These are phyloP conservation scores for Rugalucina vietnamica DNA, from an alignment of 2,888 invertebrate genomes.

Conservation along the genomic window DNA sequence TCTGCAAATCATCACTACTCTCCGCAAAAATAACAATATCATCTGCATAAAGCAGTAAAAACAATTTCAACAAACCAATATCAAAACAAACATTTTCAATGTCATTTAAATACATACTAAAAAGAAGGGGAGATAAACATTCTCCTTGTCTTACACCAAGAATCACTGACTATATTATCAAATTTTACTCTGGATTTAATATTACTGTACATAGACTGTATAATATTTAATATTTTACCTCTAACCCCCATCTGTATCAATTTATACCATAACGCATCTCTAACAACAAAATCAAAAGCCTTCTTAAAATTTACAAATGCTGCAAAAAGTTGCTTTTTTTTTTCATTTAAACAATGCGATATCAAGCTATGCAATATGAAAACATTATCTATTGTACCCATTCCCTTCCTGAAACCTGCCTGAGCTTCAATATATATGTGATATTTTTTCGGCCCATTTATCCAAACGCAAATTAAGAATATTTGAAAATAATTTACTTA, in stretches of 20 bases:
- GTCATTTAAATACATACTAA: no score
- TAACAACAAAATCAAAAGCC: not conserved
- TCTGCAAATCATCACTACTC: no score
- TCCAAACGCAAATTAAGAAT: not conserved
- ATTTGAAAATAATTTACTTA: constrained; percentile 10
- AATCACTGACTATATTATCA: no score
- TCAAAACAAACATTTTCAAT: no score
- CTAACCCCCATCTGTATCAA: not conserved
- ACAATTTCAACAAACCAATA: no score
- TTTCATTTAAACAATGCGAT: not conserved
- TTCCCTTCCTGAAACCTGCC: not conserved
- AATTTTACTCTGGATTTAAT: no score
- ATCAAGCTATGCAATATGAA: not conserved
- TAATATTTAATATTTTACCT: not conserved
- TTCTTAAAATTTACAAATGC: not conserved
- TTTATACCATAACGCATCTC: not conserved
- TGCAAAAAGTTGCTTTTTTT: not conserved
- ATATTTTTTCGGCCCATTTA: not conserved
- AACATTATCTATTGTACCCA: not conserved
- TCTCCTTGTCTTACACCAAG: no score
- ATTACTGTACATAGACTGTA: no score
- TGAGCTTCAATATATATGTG: not conserved
- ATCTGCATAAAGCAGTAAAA: no score
- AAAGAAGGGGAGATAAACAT: no score
- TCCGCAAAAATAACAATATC: no score